These are phyloP conservation scores for Euplexia lucipara DNA, from an alignment of 2,888 invertebrate species.

Conservation along the genomic window DNA sequence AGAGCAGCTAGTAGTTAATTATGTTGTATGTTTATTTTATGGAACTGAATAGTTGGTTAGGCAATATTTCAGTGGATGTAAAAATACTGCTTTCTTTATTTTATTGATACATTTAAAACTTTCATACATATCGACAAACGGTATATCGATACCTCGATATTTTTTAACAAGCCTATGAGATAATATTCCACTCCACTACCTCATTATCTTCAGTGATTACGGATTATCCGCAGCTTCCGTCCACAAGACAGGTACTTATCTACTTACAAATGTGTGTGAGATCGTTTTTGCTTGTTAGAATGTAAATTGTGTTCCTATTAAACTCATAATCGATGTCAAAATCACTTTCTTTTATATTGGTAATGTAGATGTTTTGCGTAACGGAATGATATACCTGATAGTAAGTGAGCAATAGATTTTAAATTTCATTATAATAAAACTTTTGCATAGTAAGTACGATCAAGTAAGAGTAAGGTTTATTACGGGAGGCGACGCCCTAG, in stretches of 20 bases:
- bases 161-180: too few relatives aligned
- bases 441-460: background rate
- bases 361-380: conserved; percentile 11
- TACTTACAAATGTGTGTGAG: conserved; percentile 9
- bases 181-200: conserved; percentile 5
- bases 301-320: conserved; percentile 25
- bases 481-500: too few relatives aligned
- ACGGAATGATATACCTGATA: conserved; percentile 1
- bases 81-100: too few relatives aligned
- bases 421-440: background rate
- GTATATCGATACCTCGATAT: too few relatives aligned
- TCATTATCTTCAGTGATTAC: conserved; percentile 22
- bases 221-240: conserved; percentile 46
- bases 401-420: background rate
- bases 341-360: conserved; percentile 41
- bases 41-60: too few relatives aligned
- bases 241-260: background rate
- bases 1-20: too few relatives aligned
- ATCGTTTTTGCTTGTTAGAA: conserved; percentile 19
- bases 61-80: too few relatives aligned
- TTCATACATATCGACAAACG: too few relatives aligned
- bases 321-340: conserved; percentile 16
- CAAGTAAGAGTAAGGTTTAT: too few relatives aligned
- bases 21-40: too few relatives aligned
- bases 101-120: too few relatives aligned